Conservation (phyloP, 2,797 vertebrate species). For the Sciurus carolinensis region DNA sequence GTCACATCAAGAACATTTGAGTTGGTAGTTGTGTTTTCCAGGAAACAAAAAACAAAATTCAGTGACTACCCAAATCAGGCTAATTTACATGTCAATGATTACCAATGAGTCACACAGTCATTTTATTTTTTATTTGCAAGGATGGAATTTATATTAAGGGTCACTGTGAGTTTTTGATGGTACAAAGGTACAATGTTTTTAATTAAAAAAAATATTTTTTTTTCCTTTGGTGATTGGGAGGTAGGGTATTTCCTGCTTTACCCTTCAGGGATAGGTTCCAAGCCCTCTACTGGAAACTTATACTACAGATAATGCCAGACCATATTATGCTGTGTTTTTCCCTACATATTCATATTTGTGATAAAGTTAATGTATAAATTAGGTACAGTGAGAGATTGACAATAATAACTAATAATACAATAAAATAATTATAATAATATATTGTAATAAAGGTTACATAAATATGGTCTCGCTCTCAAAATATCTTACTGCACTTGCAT, state of each 20-base stretch:
- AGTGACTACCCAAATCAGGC: not conserved
- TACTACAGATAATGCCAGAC: not conserved
- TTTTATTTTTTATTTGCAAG: not conserved
- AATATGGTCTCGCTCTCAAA: not conserved
- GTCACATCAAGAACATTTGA: not conserved
- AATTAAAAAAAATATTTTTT: no score
- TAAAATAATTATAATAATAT: not conserved
- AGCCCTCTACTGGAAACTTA: not conserved
- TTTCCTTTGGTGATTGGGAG: not conserved
- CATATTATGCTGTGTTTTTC: not conserved
- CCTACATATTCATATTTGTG: no score
- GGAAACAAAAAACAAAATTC: not conserved
- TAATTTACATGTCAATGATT: not conserved
- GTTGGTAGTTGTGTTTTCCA: not conserved
- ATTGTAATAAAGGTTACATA: not conserved
- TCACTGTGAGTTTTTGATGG: not conserved
- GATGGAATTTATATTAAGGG: not conserved
- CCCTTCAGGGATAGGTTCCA: not conserved
- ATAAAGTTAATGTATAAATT: not conserved
- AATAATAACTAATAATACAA: not conserved
- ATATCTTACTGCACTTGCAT: not conserved
- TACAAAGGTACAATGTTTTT: not conserved
- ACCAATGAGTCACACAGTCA: not conserved
- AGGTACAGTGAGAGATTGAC: not conserved
- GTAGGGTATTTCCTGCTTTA: not conserved